Evolutionary conservation across 2,888 invertebrate genomes (phyloP), one percentile per base, ranked within the genome.

Genomic region (Limnephilus marmoratus): DNA sequence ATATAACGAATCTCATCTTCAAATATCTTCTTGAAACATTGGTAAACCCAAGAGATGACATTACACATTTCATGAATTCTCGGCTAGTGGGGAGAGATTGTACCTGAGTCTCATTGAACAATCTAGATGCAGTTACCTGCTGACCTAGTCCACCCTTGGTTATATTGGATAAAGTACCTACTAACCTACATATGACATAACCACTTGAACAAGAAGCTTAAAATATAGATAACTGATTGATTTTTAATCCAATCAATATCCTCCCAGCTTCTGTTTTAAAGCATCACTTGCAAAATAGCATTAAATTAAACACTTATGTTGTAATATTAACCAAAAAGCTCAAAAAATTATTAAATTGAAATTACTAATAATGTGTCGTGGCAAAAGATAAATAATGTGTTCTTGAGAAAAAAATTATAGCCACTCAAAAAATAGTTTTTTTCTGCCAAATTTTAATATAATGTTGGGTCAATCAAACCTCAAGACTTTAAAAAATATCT

Each of bases 401-500:
- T 68, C 24, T 68, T 68, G 68, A n/a, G 24, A 68, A 24, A 68
- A 68, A 68, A 68, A 68, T 68, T 68, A 68, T 24, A 24, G 68
- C n/a, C 9, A 68, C 9, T 24, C 1, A 24, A 68, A 24, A 68
- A 18, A 83, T 0, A 11, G 37, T 83, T 83, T 37, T 37, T 37
- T 83, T 83, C 37, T 83, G 83, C 83, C 83, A 83, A 83, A 83
- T 83, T 37, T 83, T 15, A 34, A 83, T 37, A 24, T 37, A 83
- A 34, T 7, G 18, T 24, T 34, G 83, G 37, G 34, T 83, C 37
- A 83, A 37, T 11, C 34, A 83, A 83, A 83, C 83, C 83, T 24
- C 83, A 37, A 83, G 83, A 83, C 83, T 83, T 83, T 9, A n/a
- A n/a, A 34, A 83, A 83, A 83, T 37, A 83, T 83, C 83, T 83